Evolutionary conservation across 2,113 vertebrate species (phyloP).

Genomic region (Diadophis punctatus): DNA sequence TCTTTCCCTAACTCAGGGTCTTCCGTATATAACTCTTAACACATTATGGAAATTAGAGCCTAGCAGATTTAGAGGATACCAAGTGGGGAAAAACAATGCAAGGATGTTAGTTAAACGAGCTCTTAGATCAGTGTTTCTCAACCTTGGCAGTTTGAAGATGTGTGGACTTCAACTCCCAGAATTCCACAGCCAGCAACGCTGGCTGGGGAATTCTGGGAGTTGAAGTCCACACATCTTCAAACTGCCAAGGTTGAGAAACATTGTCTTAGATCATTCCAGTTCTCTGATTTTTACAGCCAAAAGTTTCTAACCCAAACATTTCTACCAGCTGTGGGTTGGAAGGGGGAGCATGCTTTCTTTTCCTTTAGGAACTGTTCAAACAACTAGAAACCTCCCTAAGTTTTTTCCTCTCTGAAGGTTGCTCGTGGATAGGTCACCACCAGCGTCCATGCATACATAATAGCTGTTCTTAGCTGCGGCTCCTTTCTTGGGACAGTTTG

Average conservation of each 20-base stretch:
- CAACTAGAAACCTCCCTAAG: neutral
- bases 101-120: neutral
- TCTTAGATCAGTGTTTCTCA: neutral
- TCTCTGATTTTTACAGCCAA: neutral
- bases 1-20: neutral
- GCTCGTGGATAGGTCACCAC: neutral
- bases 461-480: neutral
- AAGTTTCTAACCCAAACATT: neutral
- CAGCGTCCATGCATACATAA: neutral
- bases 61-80: neutral
- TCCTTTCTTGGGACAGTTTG: neutral
- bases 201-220: too few species aligned
- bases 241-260: too few species aligned
- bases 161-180: too few species aligned
- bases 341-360: neutral
- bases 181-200: too few species aligned
- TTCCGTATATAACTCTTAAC: neutral
- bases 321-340: neutral
- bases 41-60: neutral
- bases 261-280: too few species aligned
- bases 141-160: too few species aligned
- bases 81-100: neutral
- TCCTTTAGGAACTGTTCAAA: too few species aligned
- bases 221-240: too few species aligned
- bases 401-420: neutral